Conservation (phyloP, 2,888 invertebrate genomes). For the Monopis laevigella region DNA sequence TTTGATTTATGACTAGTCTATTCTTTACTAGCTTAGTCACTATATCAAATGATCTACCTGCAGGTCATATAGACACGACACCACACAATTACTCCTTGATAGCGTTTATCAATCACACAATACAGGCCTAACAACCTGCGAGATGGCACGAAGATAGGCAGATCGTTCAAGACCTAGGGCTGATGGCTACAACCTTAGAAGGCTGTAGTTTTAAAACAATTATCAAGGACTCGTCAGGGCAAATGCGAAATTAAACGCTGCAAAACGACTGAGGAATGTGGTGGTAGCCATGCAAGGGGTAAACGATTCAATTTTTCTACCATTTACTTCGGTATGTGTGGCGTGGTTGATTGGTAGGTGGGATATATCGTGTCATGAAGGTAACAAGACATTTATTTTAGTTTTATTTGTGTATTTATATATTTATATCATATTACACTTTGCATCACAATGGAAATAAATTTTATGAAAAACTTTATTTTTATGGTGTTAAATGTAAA, state of each 20-base stretch:
- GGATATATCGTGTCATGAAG: too few relatives aligned
- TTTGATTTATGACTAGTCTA: too few relatives aligned
- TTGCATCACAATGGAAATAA: too few relatives aligned
- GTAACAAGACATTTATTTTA: too few relatives aligned
- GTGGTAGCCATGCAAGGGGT: background rate
- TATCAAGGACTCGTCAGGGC: slow-evolving; percentile 19
- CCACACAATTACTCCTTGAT: slow-evolving; percentile 13
- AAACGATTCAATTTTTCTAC: background rate
- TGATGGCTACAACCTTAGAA: slow-evolving; percentile 24
- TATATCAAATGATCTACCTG: too few relatives aligned
- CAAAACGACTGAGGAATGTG: slow-evolving; percentile 16
- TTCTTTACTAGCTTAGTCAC: too few relatives aligned
- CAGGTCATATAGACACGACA: background rate
- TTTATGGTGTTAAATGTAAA: too few relatives aligned
- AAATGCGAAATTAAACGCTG: slow-evolving; percentile 22
- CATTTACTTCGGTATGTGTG: too few relatives aligned
- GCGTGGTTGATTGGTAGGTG: too few relatives aligned
- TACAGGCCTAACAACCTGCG: slow-evolving; percentile 2
- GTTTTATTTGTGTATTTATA: too few relatives aligned
- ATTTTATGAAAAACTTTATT: too few relatives aligned
- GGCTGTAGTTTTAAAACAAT: slow-evolving; percentile 27
- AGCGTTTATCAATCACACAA: slow-evolving; percentile 25
- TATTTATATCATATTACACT: too few relatives aligned
- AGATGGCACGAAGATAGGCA: slow-evolving; percentile 4
- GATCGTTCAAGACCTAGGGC: slow-evolving; percentile 14